A percentile compares a stretch with the other conserved stretches of the same genome.
These are phyloP conservation scores for Hepsetus odoe DNA, from an alignment of 2,113 vertebrate species.

Conservation along the genomic window DNA sequence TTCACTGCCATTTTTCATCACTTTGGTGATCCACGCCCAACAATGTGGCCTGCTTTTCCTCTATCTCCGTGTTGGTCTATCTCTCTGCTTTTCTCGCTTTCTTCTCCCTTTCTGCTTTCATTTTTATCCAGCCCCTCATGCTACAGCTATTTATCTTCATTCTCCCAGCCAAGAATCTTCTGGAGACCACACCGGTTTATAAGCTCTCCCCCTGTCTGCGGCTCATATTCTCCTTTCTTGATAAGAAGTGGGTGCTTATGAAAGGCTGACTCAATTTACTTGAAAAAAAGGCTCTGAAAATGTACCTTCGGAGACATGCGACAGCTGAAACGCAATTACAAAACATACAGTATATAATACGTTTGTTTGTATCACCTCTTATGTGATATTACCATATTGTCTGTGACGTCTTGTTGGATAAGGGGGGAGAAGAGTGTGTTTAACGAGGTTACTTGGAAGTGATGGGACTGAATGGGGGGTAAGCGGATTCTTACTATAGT, in stretches of 20 bases:
- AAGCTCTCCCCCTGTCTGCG: conserved; percentile 42
- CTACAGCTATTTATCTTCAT: conserved; percentile 61
- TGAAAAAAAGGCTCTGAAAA: conserved; percentile 17
- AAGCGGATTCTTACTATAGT: conserved; percentile 37
- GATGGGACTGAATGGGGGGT: conserved; percentile 9
- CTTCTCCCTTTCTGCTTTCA: conserved; percentile 39
- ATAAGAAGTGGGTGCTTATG: conserved; percentile 3
- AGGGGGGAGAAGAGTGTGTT: conserved; percentile 15
- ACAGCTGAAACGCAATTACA: neutral
- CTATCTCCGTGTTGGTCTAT: neutral
- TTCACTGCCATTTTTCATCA: conserved; percentile 54
- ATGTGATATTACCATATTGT: neutral
- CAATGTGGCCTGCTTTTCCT: conserved; percentile 66
- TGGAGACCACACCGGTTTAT: conserved; percentile 56
- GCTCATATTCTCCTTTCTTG: conserved; percentile 21
- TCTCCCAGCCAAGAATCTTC: conserved; percentile 55
- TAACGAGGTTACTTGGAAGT: conserved; percentile 31
- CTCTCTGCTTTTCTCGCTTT: conserved; percentile 37
- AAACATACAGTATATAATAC: neutral
- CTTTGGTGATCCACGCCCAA: conserved; percentile 54
- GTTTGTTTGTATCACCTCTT: neutral
- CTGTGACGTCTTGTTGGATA: conserved; percentile 4
- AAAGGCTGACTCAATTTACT: conserved; percentile 11
- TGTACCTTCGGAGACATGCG: neutral
- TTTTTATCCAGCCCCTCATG: conserved; percentile 47